These are phyloP conservation scores for Clarias pachynema DNA, from an alignment of 2,797 vertebrate genomes.

Conservation along the genomic window DNA sequence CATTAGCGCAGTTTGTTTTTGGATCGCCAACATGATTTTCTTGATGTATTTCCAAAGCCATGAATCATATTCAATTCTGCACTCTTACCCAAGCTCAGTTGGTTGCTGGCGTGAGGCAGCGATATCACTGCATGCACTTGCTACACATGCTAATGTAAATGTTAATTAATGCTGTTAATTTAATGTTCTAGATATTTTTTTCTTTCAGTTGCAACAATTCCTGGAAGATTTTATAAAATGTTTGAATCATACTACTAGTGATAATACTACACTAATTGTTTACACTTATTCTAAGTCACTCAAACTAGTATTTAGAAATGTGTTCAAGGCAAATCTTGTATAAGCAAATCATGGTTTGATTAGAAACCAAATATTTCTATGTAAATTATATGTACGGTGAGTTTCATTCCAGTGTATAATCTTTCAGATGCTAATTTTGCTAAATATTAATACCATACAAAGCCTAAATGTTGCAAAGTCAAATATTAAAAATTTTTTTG, in stretches of 20 bases:
- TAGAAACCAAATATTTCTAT: not conserved
- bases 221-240: not conserved
- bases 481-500: not conserved
- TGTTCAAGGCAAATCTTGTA: not conserved
- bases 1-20: not conserved
- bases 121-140: not conserved
- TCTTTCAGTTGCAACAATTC: not conserved
- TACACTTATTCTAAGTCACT: not conserved
- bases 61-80: not conserved
- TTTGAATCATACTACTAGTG: not conserved
- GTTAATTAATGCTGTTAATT: not conserved
- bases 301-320: not conserved
- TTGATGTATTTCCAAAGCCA: not conserved
- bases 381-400: not conserved
- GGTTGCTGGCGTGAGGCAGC: not conserved
- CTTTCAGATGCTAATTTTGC: not conserved
- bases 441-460: constrained; percentile 7
- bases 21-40: not conserved
- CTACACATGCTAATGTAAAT: not conserved
- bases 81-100: not conserved
- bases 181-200: not conserved
- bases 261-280: not conserved
- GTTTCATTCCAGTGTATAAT: not conserved
- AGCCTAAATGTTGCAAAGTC: not conserved
- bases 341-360: not conserved